Percentiles rank a stretch among this genome's conserved stretches.
phyloP scores from a whole-genome alignment of 1,140 invertebrate genomes.

The Macrocentrus cingulum region DNA sequence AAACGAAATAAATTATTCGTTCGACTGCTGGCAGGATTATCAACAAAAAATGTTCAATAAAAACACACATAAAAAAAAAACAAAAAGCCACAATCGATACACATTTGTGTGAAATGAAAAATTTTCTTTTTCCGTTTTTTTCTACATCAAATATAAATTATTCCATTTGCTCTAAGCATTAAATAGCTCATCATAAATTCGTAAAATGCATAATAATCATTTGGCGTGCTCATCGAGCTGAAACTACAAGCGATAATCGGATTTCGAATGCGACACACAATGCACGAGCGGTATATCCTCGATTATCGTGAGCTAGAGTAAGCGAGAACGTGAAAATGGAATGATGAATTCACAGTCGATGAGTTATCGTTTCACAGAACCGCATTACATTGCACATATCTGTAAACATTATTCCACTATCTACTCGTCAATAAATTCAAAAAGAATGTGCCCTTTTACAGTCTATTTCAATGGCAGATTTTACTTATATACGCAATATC shows the following conservation, averaged over 20 bases:
- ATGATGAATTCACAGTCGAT: constrained; percentile 12
- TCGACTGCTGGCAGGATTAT: background rate
- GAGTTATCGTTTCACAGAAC: background rate
- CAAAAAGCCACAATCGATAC: no score
- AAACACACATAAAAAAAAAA: background rate
- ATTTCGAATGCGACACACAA: constrained; percentile 12
- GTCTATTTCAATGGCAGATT: background rate
- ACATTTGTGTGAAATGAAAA: no score
- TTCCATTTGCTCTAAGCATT: constrained; percentile 27
- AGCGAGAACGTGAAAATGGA: constrained; percentile 21
- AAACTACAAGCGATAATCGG: constrained; percentile 23
- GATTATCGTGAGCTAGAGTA: constrained; percentile 12
- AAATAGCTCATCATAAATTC: constrained; percentile 33
- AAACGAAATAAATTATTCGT: constrained; percentile 5
- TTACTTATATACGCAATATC: no score
- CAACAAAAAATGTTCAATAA: constrained; percentile 2
- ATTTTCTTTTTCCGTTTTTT: no score
- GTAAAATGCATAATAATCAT: constrained; percentile 10
- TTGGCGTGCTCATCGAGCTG: constrained; percentile 14
- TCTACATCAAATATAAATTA: no score
- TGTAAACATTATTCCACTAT: background rate
- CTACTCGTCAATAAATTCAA: background rate
- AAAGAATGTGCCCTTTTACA: background rate
- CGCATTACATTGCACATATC: background rate
- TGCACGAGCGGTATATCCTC: constrained; percentile 18